Evolutionary conservation across 2,113 vertebrate genomes (phyloP).

Genomic region (Delphinapterus leucas): DNA sequence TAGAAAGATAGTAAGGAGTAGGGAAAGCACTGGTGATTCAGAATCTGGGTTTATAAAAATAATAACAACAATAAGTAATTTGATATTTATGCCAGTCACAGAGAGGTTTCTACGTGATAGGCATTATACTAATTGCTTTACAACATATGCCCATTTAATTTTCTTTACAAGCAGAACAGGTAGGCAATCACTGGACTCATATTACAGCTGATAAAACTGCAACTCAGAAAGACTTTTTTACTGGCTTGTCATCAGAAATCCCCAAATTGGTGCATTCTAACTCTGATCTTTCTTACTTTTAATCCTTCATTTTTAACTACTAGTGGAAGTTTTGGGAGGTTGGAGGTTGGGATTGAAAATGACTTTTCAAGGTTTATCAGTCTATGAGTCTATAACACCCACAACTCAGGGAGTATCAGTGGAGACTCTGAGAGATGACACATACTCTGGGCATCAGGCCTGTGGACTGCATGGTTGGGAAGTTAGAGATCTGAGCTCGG

Average conservation of each 20-base stretch:
- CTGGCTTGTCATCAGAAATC: background rate
- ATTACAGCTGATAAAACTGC: background rate
- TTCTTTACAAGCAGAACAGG: background rate
- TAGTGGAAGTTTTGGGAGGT: background rate
- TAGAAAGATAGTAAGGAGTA: background rate
- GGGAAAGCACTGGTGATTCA: background rate
- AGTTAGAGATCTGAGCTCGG: background rate
- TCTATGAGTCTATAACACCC: background rate
- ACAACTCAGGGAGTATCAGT: background rate
- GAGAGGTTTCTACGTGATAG: background rate
- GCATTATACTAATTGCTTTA: background rate
- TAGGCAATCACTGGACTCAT: background rate
- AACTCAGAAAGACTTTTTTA: background rate
- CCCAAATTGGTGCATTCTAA: background rate
- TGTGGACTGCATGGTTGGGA: accelerated
- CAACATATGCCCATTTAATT: background rate
- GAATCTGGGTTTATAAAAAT: background rate
- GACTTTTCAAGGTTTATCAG: background rate
- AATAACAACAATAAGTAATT: background rate
- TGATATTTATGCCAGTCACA: background rate
- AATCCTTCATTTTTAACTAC: background rate
- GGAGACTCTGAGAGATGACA: background rate
- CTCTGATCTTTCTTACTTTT: background rate
- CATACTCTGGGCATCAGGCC: background rate
- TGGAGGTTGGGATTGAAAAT: no score